These are phyloP conservation scores for Trissolcus brochymenae DNA, from an alignment of 2,888 invertebrate genomes.

Conservation along the genomic window DNA sequence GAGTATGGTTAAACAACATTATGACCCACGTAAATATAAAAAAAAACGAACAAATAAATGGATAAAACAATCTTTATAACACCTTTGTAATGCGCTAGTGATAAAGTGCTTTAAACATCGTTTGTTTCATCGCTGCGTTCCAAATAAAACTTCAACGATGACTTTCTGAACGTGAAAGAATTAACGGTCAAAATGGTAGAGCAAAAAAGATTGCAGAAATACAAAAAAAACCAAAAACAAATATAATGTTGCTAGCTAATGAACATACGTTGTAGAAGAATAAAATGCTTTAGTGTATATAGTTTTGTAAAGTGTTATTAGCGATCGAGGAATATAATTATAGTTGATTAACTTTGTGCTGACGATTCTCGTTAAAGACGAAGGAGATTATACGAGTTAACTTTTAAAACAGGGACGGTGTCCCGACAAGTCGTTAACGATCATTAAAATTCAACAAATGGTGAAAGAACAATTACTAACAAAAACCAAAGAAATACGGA, in stretches of 20 bases:
- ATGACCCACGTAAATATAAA: slow-evolving; percentile 22
- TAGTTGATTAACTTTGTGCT: slow-evolving; percentile 62
- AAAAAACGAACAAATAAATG: slow-evolving; percentile 27
- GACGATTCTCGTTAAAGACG: slow-evolving; percentile 60
- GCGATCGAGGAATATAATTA: slow-evolving; percentile 61
- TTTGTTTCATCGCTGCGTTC: slow-evolving; percentile 65
- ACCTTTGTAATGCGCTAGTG: slow-evolving; percentile 65
- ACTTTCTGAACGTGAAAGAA: slow-evolving; percentile 53
- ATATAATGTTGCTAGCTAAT: slow-evolving; percentile 66
- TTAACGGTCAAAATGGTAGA: slow-evolving; percentile 36
- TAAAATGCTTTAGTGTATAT: slow-evolving; percentile 75
- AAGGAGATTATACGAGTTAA: slow-evolving; percentile 36
- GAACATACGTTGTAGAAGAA: slow-evolving; percentile 66
- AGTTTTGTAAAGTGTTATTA: slow-evolving; percentile 76
- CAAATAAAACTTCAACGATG: slow-evolving; percentile 63
- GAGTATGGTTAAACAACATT: slow-evolving; percentile 20
- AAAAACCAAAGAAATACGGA: slow-evolving; percentile 6
- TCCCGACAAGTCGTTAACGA: slow-evolving; percentile 46
- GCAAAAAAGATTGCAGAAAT: slow-evolving; percentile 45
- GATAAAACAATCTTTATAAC: slow-evolving; percentile 62
- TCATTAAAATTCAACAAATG: slow-evolving; percentile 25
- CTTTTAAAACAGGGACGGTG: slow-evolving; percentile 39
- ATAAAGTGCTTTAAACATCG: slow-evolving; percentile 62
- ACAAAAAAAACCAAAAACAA: slow-evolving; percentile 31
- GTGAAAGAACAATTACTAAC: slow-evolving; percentile 28